These are phyloP conservation scores for Eudiplozoon nipponicum DNA, from an alignment of 2,888 invertebrate genomes.

Conservation along the genomic window DNA sequence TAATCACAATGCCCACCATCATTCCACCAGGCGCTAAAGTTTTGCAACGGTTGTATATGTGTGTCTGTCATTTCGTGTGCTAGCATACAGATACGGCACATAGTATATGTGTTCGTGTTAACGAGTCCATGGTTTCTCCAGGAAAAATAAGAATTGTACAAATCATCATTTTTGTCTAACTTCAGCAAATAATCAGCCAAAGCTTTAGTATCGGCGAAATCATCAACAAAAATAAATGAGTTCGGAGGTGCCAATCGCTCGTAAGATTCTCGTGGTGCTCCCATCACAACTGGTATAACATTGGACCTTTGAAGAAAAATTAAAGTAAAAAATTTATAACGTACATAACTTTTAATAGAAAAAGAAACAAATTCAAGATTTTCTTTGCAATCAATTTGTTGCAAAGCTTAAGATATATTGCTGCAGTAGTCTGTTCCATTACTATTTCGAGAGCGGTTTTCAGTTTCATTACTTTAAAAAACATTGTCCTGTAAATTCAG, in stretches of 20 bases:
- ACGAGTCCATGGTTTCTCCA: conserved; percentile 80
- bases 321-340: conserved; percentile 33
- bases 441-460: too few species aligned
- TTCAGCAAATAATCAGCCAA: conserved; percentile 52
- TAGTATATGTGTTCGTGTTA: conserved; percentile 58
- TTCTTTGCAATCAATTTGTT: neutral
- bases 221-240: conserved; percentile 75
- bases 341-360: too few species aligned
- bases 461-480: too few species aligned
- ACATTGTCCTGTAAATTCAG: too few species aligned
- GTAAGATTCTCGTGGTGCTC: conserved; percentile 63
- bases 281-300: conserved; percentile 73
- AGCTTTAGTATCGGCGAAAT: conserved; percentile 53
- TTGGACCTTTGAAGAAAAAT: too few species aligned
- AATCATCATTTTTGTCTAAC: conserved; percentile 50
- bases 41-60: conserved; percentile 14
- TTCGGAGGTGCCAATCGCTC: conserved; percentile 52
- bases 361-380: neutral
- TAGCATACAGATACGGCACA: conserved; percentile 51
- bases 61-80: conserved; percentile 20
- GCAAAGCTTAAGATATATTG: neutral
- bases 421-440: too few species aligned
- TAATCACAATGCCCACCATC: neutral
- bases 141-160: conserved; percentile 68
- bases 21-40: conserved; percentile 2